Evolutionary conservation across 2,113 vertebrate species (phyloP), one percentile per base, ranked within the genome.

Genomic region (Mesembrinibis cayennensis): DNA sequence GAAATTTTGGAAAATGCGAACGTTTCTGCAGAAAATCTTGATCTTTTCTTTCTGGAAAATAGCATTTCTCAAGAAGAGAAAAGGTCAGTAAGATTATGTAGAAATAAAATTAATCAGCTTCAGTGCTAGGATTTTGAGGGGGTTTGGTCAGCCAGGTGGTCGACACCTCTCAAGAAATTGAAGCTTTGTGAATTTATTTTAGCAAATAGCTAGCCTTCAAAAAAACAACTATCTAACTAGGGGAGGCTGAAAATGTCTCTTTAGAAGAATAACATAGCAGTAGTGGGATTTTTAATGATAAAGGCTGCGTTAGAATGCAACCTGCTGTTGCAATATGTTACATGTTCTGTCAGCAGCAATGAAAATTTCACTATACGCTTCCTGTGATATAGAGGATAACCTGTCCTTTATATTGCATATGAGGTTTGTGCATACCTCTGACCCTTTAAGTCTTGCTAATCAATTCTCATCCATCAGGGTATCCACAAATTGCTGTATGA

Each of bases 391-490:
- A 58, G 45, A 91, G 72, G 66, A 89, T 93, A 74, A 84, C 74
- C 61, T 87, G 34, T 90, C 59, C 92, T 93, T 95, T 78, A 45
- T 59, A 45, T 79, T 0, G 1, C 59, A 58, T 62, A 45, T 38
- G 32, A 71, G 66, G 22, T 82, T 92, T 36, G 32, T 71, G 73
- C 11, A 0, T 85, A 79, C 78, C 84, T 90, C 78, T 94, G 95
- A 91, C 90, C 89, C 91, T 91, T 89, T 30, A 61, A 67, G 66
- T 45, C 93, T 81, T 88, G 49, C 58, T 86, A 73, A 93, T 93
- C 95, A 89, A 85, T 93, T 95, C 87, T 85, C 36, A 93, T 96
- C 89, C 94, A 44, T 96, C 91, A 95, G 78, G 38, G 42, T 83
- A 67, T 63, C 56, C 27, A 47, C 65, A 89, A 86, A 90, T 79